Evolutionary conservation across 2,113 vertebrate genomes (phyloP), one percentile per base, ranked within the genome.

Genomic region (Panthera tigris): DNA sequence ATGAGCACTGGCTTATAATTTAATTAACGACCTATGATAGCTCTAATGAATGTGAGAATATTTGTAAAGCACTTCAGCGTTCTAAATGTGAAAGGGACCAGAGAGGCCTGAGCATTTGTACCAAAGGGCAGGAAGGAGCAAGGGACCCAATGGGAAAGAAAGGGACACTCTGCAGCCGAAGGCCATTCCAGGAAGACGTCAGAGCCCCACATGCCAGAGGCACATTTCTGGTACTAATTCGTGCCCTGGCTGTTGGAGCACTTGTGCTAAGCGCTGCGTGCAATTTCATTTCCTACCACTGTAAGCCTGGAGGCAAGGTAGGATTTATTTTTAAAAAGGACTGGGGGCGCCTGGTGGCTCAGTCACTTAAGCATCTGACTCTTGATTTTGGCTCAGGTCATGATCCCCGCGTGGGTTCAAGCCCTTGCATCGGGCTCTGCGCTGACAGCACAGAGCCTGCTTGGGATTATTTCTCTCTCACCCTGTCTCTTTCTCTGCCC

Each of bases 1-100:
- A 52, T 48, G 91, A 96, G 79, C 21, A 66, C 79, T 41, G 5
- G 69, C 79, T 96, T 94, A 65, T 95, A 97, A 91, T 94, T 95
- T 94, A 95, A 97, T 97, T 96, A 96, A 85, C 57, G 87, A 85
- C 63, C 18, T 79, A 65, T 4, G 25, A 83, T 0, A 1, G 36
- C n/a, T 76, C 66, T 86, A 96, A 97, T 92, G 86, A 94, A 78
- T 7, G 15, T 69, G 36, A 27, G 48, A 41, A 61, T 89, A 93
- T 93, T 74, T 94, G 39, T 83, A 84, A 94, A 80, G 65, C 69
- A 89, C 52, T 73, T 76, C 55, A 68, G 3, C n/a, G 6, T 94
- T 95, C 57, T 90, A 63, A 89, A 57, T 0, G 0, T 27, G 78
- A 87, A 86, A 80, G 21, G 1, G 25, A 31, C 36, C 48, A 79